Evolutionary conservation across 2,113 vertebrate species (phyloP), one percentile per base, ranked within the genome.

Genomic region (Trichechus manatus): DNA sequence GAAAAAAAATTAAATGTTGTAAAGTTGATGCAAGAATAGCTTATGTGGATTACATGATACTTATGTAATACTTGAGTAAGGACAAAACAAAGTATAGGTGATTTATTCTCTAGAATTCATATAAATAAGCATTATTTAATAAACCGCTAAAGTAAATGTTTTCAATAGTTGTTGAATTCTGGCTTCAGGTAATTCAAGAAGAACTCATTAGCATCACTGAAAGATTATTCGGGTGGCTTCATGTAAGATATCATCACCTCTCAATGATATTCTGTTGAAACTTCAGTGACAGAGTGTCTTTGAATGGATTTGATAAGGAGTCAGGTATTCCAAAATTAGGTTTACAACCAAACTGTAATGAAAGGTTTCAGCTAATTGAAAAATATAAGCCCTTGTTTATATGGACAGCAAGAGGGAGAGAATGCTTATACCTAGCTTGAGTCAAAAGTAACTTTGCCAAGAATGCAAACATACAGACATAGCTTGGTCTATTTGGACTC

Each of bases 21-120:
- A n/a, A 86, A 96, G 63, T 70, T 59, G 53, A 87, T 91, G 47
- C 70, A 91, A 89, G 42, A 95, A 61, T n/a, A 87, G 31, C 6
- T 91, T 47, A 27, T 84, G 50, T 78, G 33, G 10, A 72, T 87
- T 80, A 64, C 42, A 4, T 61, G 42, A 87, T 36, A 84, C 53
- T 82, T 36, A 14, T 0, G 5, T 15, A 78, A 50, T 68, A 66
- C 6, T 53, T 84, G 5, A 94, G 31, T 61, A 77, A 91, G 36
- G 70, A 70, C 39, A 81, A 88, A 78, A 89, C 5, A 10, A 79
- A 22, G 59, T 13, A 88, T 0, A n/a, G 63, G 68, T 42, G 47
- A 94, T 39, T 59, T 42, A 25, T 29, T 75, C 33, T 77, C 20
- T 53, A 64, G 70, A 89, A 75, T n/a, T 79, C 68, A 63, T 17